These are phyloP conservation scores for Julus scandinavius DNA, from an alignment of 2,888 invertebrate species.

Conservation along the genomic window DNA sequence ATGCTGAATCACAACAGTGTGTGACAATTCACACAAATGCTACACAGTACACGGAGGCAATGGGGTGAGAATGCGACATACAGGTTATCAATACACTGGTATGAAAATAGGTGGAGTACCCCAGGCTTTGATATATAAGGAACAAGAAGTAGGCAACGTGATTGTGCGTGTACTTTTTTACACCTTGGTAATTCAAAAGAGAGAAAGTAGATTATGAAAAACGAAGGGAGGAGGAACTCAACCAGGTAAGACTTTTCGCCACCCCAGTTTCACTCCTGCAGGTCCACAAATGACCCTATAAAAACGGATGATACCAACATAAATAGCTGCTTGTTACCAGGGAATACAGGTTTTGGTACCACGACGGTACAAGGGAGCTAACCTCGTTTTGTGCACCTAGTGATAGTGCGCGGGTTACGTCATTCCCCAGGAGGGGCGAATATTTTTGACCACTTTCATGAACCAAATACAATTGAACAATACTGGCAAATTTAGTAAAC, in stretches of 20 bases:
- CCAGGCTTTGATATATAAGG: neutral
- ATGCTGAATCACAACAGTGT: too few species aligned
- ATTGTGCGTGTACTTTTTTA: neutral
- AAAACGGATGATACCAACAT: constrained; percentile 31
- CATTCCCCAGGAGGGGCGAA: neutral
- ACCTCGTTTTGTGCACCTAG: neutral
- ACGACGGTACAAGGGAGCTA: neutral
- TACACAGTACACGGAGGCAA: neutral
- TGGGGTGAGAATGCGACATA: neutral
- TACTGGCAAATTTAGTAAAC: neutral
- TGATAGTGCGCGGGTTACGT: constrained; percentile 6
- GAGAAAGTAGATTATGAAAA: constrained; percentile 39
- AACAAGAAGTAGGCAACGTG: neutral
- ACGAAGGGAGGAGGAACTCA: constrained; percentile 4
- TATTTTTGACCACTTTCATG: neutral
- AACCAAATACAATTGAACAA: neutral
- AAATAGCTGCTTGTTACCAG: constrained; percentile 25
- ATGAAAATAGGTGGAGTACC: neutral
- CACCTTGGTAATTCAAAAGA: constrained; percentile 3
- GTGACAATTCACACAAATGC: too few species aligned
- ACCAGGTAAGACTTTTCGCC: constrained; percentile 20
- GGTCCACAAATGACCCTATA: constrained; percentile 32
- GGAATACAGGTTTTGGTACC: constrained; percentile 35
- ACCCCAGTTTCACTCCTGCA: constrained; percentile 24
- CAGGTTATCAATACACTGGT: neutral